A percentile compares a stretch with the other conserved stretches of the same genome.
Conservation (phyloP, 2,113 vertebrate genomes). For the Poeciliopsis prolifica region DNA sequence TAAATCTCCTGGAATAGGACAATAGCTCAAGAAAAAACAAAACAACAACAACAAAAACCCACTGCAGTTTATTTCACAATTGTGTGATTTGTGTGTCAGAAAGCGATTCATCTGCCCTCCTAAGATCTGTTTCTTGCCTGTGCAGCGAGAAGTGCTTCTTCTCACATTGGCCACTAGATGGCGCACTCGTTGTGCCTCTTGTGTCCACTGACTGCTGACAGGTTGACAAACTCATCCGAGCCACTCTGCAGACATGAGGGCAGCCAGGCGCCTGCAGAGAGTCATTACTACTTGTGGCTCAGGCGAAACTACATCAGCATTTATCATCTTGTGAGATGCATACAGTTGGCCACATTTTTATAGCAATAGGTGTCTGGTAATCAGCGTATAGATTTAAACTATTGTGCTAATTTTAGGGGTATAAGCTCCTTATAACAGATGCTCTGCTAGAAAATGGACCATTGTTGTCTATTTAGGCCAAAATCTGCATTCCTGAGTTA, state of each 20-base stretch:
- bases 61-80: background rate
- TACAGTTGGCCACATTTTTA: background rate
- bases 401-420: no score
- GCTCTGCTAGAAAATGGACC: background rate
- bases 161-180: slow-evolving; percentile 50
- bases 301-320: background rate
- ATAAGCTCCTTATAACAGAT: background rate
- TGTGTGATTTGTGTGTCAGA: background rate
- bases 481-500: slow-evolving; percentile 48
- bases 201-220: background rate
- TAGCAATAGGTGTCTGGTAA: background rate
- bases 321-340: background rate
- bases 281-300: background rate
- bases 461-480: slow-evolving; percentile 1
- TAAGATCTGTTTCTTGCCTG: background rate
- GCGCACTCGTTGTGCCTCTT: slow-evolving; percentile 23
- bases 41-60: no score
- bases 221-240: background rate
- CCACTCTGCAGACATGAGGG: background rate
- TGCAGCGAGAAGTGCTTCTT: background rate
- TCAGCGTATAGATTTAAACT: background rate
- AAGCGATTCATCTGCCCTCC: background rate
- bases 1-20: background rate
- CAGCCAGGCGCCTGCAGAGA: no score
- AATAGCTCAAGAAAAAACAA: background rate